Percentiles rank a stretch among this genome's conserved stretches.
phyloP scores from a whole-genome alignment of 37 sponge, comb jelly and placozoan genomes.

The Chondrosia reniformis region DNA sequence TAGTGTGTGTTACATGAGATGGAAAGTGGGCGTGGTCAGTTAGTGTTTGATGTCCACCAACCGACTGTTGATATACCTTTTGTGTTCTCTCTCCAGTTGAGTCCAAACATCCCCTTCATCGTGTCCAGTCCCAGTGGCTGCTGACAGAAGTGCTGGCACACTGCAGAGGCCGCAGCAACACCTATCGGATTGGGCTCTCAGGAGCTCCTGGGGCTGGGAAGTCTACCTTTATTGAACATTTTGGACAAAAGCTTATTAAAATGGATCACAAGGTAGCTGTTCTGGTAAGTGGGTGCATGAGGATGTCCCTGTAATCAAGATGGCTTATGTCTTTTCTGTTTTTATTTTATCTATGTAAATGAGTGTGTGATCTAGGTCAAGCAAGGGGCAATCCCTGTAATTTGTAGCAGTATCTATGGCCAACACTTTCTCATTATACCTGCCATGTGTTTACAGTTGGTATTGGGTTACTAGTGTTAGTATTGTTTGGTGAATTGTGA shows the following conservation, averaged over 20 bases:
- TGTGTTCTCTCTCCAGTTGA: slow-evolving; percentile 47
- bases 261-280: slow-evolving; percentile 75
- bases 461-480: too few species aligned
- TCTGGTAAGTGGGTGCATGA: slow-evolving; percentile 42
- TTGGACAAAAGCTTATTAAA: slow-evolving; percentile 61
- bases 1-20: too few species aligned
- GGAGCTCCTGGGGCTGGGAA: slow-evolving; percentile 97
- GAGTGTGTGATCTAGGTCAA: too few species aligned
- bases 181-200: slow-evolving; percentile 85
- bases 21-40: too few species aligned
- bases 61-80: too few species aligned
- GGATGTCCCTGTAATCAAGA: not conserved
- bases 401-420: too few species aligned
- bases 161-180: slow-evolving; percentile 18
- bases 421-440: too few species aligned
- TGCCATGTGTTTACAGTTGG: too few species aligned
- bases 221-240: slow-evolving; percentile 81
- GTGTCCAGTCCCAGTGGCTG: slow-evolving; percentile 63
- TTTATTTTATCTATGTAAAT: not conserved
- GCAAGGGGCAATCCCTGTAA: too few species aligned
- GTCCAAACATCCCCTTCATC: slow-evolving; percentile 60
- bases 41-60: too few species aligned
- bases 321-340: not conserved
- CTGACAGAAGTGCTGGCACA: slow-evolving; percentile 55
- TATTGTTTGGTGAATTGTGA: too few species aligned